Conservation (phyloP, 2,888 invertebrate species). For the Ormyrus rosae region DNA sequence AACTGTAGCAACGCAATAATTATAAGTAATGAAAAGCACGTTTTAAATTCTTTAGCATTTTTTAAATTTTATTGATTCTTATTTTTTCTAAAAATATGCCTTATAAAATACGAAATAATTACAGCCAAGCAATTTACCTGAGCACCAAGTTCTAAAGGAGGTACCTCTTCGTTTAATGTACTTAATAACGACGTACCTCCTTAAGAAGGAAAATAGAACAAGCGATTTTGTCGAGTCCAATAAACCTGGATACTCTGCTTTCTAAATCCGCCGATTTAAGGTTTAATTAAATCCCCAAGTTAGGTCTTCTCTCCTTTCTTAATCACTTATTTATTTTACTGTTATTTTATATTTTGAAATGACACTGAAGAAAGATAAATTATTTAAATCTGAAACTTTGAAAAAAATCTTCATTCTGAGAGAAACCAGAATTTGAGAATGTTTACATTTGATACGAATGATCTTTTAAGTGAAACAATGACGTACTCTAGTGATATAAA, state of each 20-base stretch:
- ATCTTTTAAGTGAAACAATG: no score
- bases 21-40: no score
- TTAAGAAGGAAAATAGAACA: constrained; percentile 15
- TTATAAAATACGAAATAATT: constrained; percentile 13
- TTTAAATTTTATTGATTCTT: no score
- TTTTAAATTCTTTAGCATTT: no score
- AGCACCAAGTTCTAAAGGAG: not conserved
- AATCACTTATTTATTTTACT: not conserved
- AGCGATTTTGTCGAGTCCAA: constrained; percentile 29
- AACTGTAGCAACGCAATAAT: no score
- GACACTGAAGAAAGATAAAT: no score
- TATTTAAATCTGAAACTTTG: no score
- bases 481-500: no score
- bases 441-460: no score
- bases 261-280: constrained; percentile 36
- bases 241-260: constrained; percentile 24
- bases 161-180: constrained; percentile 20
- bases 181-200: constrained; percentile 29
- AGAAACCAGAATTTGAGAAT: no score
- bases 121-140: constrained; percentile 8
- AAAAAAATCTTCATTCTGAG: no score
- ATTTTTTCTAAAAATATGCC: not conserved
- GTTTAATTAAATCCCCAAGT: constrained; percentile 36
- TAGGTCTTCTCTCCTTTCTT: constrained; percentile 2
- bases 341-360: no score